Percentiles rank a stretch among this genome's conserved stretches.
These are phyloP conservation scores for Benthochromis sp. DNA, from an alignment of 2,113 vertebrate genomes.

Conservation along the genomic window DNA sequence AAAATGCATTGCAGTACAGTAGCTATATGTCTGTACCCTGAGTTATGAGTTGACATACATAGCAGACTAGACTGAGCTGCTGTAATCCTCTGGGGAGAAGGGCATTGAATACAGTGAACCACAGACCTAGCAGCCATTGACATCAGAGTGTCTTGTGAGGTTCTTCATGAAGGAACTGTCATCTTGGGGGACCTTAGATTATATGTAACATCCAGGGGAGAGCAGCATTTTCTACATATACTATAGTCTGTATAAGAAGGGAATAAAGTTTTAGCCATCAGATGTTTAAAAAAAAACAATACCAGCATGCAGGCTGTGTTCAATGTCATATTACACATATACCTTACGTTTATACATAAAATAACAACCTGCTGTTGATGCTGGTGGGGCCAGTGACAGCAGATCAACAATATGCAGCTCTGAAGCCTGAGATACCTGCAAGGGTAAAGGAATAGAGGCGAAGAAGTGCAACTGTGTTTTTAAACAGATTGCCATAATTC, in stretches of 20 bases:
- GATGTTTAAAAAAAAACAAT: background rate
- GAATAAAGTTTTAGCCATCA: background rate
- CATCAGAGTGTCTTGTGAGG: conserved; percentile 39
- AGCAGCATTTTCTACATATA: background rate
- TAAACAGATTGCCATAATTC: background rate
- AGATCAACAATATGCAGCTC: background rate
- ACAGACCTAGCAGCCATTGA: conserved; percentile 26
- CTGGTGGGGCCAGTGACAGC: background rate
- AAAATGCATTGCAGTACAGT: background rate
- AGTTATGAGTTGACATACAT: conserved; percentile 24
- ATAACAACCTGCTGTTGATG: background rate
- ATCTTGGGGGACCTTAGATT: conserved; percentile 21
- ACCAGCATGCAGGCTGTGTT: background rate
- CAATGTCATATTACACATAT: background rate
- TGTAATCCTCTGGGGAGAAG: conserved; percentile 28
- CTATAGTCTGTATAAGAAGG: background rate
- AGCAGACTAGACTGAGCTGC: background rate
- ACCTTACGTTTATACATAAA: background rate
- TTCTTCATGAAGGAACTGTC: conserved; percentile 12
- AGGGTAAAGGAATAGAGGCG: background rate
- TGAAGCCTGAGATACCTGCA: background rate
- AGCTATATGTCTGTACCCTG: conserved; percentile 26
- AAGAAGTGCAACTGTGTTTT: background rate
- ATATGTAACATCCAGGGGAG: background rate
- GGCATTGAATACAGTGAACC: conserved; percentile 25